Conservation (phyloP, 2,888 invertebrate species). For the Melieria picta region DNA sequence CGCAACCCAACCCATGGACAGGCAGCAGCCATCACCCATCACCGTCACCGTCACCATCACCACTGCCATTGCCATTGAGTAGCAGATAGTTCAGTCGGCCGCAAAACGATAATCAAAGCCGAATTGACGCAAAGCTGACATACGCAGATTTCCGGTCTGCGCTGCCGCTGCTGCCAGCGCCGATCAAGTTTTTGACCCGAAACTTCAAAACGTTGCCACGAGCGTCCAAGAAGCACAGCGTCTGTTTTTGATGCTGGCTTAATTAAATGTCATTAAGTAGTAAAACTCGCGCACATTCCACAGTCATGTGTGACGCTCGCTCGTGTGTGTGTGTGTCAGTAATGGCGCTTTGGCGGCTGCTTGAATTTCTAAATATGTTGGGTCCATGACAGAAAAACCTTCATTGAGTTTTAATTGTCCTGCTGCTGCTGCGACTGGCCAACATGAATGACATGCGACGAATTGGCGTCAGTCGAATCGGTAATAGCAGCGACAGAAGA, state of each 20-base stretch:
- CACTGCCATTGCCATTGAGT: background rate
- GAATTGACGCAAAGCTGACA: constrained; percentile 27
- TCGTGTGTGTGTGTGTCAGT: background rate
- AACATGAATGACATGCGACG: constrained; percentile 27
- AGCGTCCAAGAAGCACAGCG: constrained; percentile 1
- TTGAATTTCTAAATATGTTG: background rate
- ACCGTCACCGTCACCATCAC: constrained; percentile 4
- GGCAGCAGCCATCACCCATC: background rate
- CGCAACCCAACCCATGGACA: constrained; percentile 18
- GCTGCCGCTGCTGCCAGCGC: background rate
- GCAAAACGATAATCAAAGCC: constrained; percentile 27
- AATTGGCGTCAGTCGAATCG: constrained; percentile 19
- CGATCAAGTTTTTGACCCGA: constrained; percentile 25
- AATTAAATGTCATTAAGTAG: constrained; percentile 48
- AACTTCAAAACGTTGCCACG: constrained; percentile 25
- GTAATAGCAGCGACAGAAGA: no score
- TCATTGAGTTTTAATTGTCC: constrained; percentile 49
- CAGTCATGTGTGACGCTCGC: background rate
- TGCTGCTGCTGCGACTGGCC: constrained; percentile 16
- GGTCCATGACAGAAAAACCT: constrained; percentile 33
- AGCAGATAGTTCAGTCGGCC: background rate
- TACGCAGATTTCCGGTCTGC: constrained; percentile 34
- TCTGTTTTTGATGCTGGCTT: constrained; percentile 26
- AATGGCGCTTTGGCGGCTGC: background rate
- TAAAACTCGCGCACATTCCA: constrained; percentile 25